These are phyloP conservation scores for Piscicola geometra DNA, from an alignment of 2,888 invertebrate genomes.

Conservation along the genomic window DNA sequence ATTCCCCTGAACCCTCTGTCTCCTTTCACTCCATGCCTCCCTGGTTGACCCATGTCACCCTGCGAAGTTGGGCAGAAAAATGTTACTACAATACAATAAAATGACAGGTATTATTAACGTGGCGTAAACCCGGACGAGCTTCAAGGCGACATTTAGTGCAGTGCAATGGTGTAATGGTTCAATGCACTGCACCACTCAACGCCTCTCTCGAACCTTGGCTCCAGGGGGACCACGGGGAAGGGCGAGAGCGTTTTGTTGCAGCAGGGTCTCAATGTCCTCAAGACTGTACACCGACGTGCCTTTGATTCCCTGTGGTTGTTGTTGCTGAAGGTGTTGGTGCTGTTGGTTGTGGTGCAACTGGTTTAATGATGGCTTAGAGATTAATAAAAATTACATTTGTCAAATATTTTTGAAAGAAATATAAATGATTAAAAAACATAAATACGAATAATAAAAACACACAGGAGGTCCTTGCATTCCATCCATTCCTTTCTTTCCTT, in stretches of 20 bases:
- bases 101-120: no score
- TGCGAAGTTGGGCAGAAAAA: no score
- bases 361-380: no score
- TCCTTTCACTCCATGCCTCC: neutral
- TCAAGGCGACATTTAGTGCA: no score
- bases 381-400: no score
- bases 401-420: neutral
- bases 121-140: no score
- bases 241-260: neutral
- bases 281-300: neutral
- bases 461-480: neutral
- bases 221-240: neutral
- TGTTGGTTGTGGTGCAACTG: no score
- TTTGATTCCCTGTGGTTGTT: neutral
- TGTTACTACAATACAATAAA: no score
- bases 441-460: neutral
- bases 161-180: no score
- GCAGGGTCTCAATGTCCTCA: neutral
- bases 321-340: neutral
- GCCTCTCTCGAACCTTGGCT: neutral
- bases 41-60: constrained; percentile 1
- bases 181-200: no score
- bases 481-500: neutral
- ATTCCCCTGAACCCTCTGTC: constrained; percentile 7
- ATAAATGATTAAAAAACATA: neutral